Evolutionary conservation across 2,888 invertebrate species (phyloP), one percentile per base, ranked within the genome.

Genomic region (Hololepta plana): DNA sequence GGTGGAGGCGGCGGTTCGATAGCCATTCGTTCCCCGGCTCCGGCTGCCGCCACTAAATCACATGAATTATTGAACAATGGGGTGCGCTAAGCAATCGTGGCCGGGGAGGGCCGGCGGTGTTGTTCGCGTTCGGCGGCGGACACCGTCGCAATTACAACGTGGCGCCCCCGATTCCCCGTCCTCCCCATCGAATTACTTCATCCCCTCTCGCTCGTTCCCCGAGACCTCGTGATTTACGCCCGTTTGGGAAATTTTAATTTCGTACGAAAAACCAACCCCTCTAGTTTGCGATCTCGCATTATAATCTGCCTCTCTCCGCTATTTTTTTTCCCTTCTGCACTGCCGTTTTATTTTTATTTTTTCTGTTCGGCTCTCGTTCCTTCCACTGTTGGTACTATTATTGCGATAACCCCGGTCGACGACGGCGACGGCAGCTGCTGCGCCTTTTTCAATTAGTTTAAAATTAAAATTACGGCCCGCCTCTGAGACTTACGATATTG

Each of bases 41-140:
- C 42, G 45, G 45, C 43, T 43, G 43, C 41, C 39, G 33, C 32
- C 35, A 37, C 39, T 48, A 47, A 49, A 48, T 49, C 47, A 49
- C 46, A 40, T 49, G 47, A 43, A 47, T 48, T 49, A 48, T 49
- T 45, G 47, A 49, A 46, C 47, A 46, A 47, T 44, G 42, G 49
- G 47, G 45, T 40, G 36, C 35, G 36, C 33, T 38, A 36, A 34
- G 37, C 34, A 35, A 32, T 41, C 38, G 39, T 41, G 39, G 40
- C 40, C 35, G 38, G 36, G 39, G n/a, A n/a, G n/a, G n/a, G n/a
- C n/a, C n/a, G n/a, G n/a, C n/a, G n/a, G n/a, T n/a, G n/a, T n/a
- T n/a, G n/a, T n/a, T n/a, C n/a, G n/a, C n/a, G n/a, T n/a, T n/a
- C 38, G 38, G 38, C 38, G 38, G 35, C 36, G 32, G 32, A 30